Conservation (phyloP, 2,888 invertebrate species). For the Hydriomena furcata region DNA sequence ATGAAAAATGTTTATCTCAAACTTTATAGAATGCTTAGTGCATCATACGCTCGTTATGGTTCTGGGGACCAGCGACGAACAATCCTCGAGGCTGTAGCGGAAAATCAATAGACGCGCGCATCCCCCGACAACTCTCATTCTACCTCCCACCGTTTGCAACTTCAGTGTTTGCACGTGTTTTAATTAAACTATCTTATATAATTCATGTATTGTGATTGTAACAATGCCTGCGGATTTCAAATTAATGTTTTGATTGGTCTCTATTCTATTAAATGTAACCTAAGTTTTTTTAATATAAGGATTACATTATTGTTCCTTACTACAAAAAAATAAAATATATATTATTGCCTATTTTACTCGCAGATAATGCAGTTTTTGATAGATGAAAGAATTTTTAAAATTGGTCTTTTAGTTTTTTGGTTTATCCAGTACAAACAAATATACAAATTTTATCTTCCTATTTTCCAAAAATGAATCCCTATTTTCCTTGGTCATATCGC, state of each 20-base stretch:
- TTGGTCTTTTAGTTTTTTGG: no score
- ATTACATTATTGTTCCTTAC: background rate
- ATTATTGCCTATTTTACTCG: no score
- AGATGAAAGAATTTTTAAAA: no score
- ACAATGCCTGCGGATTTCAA: background rate
- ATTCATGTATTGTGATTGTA: conserved; percentile 4
- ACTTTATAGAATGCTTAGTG: conserved; percentile 16
- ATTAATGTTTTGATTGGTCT: conserved; percentile 8
- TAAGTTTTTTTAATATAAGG: no score
- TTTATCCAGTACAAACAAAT: no score
- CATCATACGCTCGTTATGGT: conserved; percentile 42
- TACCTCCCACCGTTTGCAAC: conserved; percentile 46
- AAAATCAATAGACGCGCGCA: conserved; percentile 82
- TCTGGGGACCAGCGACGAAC: conserved; percentile 48
- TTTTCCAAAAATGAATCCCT: no score
- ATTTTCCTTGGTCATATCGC: no score
- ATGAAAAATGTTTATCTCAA: background rate
- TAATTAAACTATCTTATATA: conserved; percentile 37
- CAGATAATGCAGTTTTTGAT: no score
- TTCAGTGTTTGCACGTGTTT: conserved; percentile 53
- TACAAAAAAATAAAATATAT: no score
- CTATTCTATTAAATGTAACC: background rate
- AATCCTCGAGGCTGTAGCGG: conserved; percentile 38
- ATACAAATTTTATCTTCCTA: no score
- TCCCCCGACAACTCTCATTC: conserved; percentile 38